Evolutionary conservation across 2,113 vertebrate species (phyloP).

Genomic region (Mungos mungo): DNA sequence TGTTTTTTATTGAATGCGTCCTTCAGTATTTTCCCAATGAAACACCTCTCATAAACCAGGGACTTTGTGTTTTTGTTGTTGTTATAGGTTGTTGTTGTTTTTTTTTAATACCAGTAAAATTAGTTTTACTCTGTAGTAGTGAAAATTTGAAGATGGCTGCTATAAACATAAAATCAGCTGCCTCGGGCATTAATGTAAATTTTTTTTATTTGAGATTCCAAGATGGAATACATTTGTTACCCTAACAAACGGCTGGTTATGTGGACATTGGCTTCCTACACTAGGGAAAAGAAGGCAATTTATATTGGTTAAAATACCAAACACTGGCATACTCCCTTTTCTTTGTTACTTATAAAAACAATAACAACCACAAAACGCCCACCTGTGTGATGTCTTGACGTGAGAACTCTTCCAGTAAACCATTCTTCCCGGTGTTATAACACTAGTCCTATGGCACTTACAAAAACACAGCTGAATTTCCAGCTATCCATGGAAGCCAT

Average conservation of each 20-base stretch:
- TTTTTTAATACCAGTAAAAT: conserved; percentile 16
- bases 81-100: neutral
- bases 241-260: conserved; percentile 51
- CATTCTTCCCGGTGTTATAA: neutral
- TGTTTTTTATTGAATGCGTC: conserved; percentile 77
- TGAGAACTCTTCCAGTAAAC: neutral
- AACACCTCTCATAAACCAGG: conserved; percentile 74
- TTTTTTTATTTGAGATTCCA: conserved; percentile 74
- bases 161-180: conserved; percentile 68
- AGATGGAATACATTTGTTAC: conserved; percentile 66
- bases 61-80: conserved; percentile 50
- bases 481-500: neutral
- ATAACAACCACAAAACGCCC: neutral
- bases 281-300: conserved; percentile 47
- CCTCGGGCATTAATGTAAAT: conserved; percentile 52
- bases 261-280: conserved; percentile 64
- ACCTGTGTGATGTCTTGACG: neutral
- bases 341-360: conserved; percentile 43
- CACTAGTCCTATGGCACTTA: neutral
- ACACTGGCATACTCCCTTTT: neutral
- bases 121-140: conserved; percentile 63
- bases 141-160: conserved; percentile 78
- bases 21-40: conserved; percentile 72
- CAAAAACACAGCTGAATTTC: neutral
- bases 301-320: conserved; percentile 61